Evolutionary conservation across 2,113 vertebrate species (phyloP), one percentile per base, ranked within the genome.

Genomic region (Chlamydotis undulata): DNA sequence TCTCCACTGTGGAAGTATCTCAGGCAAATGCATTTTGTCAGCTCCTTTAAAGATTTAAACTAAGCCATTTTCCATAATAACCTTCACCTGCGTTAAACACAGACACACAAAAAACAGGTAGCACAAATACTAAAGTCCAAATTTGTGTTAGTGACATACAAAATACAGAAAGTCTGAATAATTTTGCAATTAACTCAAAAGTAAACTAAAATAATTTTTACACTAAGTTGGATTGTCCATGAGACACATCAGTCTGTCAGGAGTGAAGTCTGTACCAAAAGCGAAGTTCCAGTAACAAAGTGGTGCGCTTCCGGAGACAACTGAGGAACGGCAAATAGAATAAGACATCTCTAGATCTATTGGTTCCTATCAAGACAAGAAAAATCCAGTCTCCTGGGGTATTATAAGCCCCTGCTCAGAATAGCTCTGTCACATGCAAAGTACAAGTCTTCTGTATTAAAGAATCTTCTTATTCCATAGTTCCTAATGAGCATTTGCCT

Each of bases 31-130:
- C 41, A 61, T 31, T 33, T 76, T 95, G 87, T 85, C 87, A 87
- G 83, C 93, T 94, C 96, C 94, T 83, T 94, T 85, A 76, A 96
- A 80, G 83, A 96, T n/a, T 86, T 94, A 91, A 65, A 83, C 90
- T 37, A 94, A 93, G 12, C 85, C 85, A 77, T 95, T 96, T 90
- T 89, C 93, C 45, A 68, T 94, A 96, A 73, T 80, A 83, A 49
- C 86, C 92, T 91, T 94, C 71, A 95, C 73, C 90, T 94, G 74
- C 37, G 83, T 92, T 71, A 82, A 86, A 83, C 41, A 61, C 47
- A 78, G 88, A 69, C 50, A 65, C 80, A 91, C 39, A 79, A 59
- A 91, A 78, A 68, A 3, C 70, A 71, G 77, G 59, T 24, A 93
- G 35, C 57, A 94, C 47, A 88, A 89, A 67, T 22, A 94, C 21